Evolutionary conservation across 2,113 vertebrate species (phyloP).

Genomic region (Dipodomys stephensi): DNA sequence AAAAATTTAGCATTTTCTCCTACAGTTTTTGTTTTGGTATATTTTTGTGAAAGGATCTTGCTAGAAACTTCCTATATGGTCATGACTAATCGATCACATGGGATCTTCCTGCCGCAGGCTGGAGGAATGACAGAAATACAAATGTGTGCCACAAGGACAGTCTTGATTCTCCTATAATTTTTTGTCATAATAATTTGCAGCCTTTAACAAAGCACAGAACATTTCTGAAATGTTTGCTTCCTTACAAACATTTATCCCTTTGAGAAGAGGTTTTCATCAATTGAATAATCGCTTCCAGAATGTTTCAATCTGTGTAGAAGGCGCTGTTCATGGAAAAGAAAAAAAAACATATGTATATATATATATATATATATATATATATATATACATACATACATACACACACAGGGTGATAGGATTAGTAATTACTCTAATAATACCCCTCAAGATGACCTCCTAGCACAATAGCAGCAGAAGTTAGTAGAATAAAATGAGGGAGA

Average conservation of each 20-base stretch:
- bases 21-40: too few relatives aligned
- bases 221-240: neutral
- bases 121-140: too few relatives aligned
- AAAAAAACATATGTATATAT: neutral
- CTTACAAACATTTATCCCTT: neutral
- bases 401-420: neutral
- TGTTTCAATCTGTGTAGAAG: neutral
- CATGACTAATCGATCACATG: too few relatives aligned
- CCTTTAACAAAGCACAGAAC: neutral
- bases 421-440: neutral
- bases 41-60: too few relatives aligned
- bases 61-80: too few relatives aligned
- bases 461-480: neutral
- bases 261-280: neutral
- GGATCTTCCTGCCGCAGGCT: too few relatives aligned
- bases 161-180: neutral
- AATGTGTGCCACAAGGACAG: too few relatives aligned
- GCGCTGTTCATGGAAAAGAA: fast-evolving
- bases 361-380: neutral
- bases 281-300: neutral
- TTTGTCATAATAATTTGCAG: neutral
- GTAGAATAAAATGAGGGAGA: neutral
- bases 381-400: too few relatives aligned
- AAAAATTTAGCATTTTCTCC: neutral
- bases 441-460: neutral